Base-by-base conservation (phyloP, 2,888 invertebrate species). In the Chrysotoxum bicinctum region DNA sequence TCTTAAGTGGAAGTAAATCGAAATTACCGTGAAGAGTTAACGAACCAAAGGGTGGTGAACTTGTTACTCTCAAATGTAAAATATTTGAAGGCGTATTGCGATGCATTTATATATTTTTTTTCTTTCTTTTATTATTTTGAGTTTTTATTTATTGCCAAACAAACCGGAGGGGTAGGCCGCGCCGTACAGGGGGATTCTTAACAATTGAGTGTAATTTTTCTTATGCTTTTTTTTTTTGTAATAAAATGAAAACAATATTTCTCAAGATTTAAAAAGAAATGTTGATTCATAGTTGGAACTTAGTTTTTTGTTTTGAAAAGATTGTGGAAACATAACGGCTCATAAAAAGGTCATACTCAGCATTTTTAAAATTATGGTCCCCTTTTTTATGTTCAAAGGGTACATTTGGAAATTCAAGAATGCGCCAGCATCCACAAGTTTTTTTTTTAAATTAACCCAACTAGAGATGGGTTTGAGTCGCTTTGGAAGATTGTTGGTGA, bases 1-100 rank as follows among this genome's bases (percentile, higher is more conserved):
- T 50, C 58, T 74, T 56, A 66, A 74, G 56, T 69, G 64, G 56
- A 79, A 83, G 45, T 35, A 19, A 73, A 73, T 81, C 68, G 60
- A 87, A 88, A 88, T 89, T 88, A 88, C 89, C 89, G 88, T 89
- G 81, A 90, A 89, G 89, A 90, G 88, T 89, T 90, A 89, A 89
- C 90, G 90, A 89, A 90, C 90, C 89, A 87, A 88, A 89, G 88
- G 89, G 81, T 87, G 87, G 81, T 64, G 75, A 88, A 89, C 88
- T 90, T 89, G 88, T 88, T 88, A 87, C 87, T 75, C 69, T 78
- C 69, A 52, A 50, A 50, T 74, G 58, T 74, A 79, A 74, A 75
- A 77, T 83, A 68, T 83, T 83, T 78, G 78, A 66, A 52, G 72
- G 73, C 52, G 83, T 50, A 56, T 75, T 75, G 84, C 45, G 60